Percentiles rank a stretch among this genome's conserved stretches.
These are phyloP conservation scores for Anableps anableps DNA, from an alignment of 2,797 vertebrate genomes.

Conservation along the genomic window DNA sequence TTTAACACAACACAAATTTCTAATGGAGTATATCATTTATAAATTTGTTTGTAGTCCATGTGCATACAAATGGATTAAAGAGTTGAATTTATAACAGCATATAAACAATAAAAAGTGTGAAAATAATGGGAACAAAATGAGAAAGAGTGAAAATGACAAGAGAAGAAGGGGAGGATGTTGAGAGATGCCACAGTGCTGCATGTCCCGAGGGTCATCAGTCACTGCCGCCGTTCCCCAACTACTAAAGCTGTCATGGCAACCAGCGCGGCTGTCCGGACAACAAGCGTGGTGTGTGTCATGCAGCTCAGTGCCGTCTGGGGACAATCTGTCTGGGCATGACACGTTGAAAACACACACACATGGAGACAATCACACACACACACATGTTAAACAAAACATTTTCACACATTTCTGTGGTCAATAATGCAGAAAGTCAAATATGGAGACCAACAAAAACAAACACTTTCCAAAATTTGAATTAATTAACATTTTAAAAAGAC, in stretches of 20 bases:
- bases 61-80: not conserved
- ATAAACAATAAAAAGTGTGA: not conserved
- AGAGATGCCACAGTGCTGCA: slow-evolving; percentile 14
- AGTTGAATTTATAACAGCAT: not conserved
- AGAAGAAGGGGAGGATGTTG: not conserved
- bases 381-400: not conserved
- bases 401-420: not conserved
- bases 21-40: not conserved
- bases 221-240: slow-evolving; percentile 14
- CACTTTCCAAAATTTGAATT: not conserved
- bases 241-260: slow-evolving; percentile 59
- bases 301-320: slow-evolving; percentile 36
- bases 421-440: slow-evolving; percentile 4
- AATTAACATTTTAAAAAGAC: not conserved
- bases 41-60: no score
- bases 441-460: not conserved
- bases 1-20: no score
- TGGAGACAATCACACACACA: not conserved
- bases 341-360: slow-evolving; percentile 1
- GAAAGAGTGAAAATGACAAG: not conserved
- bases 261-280: slow-evolving; percentile 56
- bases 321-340: slow-evolving; percentile 39
- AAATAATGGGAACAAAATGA: not conserved
- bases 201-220: slow-evolving; percentile 35
- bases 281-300: slow-evolving; percentile 39